Evolutionary conservation across 2,797 vertebrate genomes (phyloP), one percentile per base, ranked within the genome.

Genomic region (Muscicapa comitata): DNA sequence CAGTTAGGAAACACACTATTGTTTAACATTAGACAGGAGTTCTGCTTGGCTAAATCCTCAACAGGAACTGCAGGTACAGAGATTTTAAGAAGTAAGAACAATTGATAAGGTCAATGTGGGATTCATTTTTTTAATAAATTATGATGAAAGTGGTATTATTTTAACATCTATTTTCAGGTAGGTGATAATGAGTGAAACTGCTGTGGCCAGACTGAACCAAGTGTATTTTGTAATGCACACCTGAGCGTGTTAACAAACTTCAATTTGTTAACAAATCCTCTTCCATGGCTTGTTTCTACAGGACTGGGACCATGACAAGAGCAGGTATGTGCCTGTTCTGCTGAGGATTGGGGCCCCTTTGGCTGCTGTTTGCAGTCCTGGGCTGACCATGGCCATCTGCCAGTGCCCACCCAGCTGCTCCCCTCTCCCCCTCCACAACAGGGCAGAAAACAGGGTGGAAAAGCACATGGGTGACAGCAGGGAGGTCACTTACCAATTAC

Each of bases 1-100:
- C 88, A 88, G 35, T 54, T 72, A 86, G 87, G 83, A 97, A 95
- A 80, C 45, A 42, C 17, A 2, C 70, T 66, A 17, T 78, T 91
- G 70, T 96, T 95, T 77, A 59, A 48, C 13, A 78, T 51, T 23
- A 72, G 28, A 15, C 58, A 67, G 67, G 47, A 82, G 45, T 62
- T 91, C 70, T 89, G 20, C 38, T 85, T 65, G 47, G 40, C 48
- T 48, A 63, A 86, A 86, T 57, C 59, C n/a, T 71, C 65, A 59
- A 8, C 7, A 72, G 80, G 47, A 92, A 61, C 23, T 16, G 24
- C 38, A 81, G 50, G 47, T 57, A n/a, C 11, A 26, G 13, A 63
- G 40, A 59, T 58, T 77, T 66, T 43, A 74, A 85, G 62, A 86
- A 89, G 48, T 67, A 40, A 88, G 35, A 74, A 35, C 35, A 35